Percentiles rank a stretch among this genome's conserved stretches.
Conservation (phyloP, 2,888 invertebrate genomes). For the Pherbina coryleti region DNA sequence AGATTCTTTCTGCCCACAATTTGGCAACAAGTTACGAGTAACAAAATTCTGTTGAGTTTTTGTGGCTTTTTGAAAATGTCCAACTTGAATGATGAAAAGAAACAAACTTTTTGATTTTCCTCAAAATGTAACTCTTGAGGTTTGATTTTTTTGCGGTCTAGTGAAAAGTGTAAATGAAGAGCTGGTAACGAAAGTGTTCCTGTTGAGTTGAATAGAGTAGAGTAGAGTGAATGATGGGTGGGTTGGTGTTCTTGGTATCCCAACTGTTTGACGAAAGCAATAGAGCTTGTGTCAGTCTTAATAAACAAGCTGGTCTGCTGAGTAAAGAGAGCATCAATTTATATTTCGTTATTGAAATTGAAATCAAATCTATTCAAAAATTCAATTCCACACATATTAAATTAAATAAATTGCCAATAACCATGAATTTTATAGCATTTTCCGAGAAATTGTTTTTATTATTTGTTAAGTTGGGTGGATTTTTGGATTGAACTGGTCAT, state of each 20-base stretch:
- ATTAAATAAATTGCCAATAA: no score
- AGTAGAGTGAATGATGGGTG: background rate
- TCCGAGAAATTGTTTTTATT: no score
- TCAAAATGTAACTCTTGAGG: constrained; percentile 32
- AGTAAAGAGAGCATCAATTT: background rate
- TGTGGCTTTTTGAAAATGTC: constrained; percentile 41
- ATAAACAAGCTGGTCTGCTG: background rate
- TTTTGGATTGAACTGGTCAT: no score
- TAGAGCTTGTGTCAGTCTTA: constrained; percentile 10
- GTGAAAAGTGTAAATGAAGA: background rate
- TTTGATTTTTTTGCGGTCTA: constrained; percentile 27
- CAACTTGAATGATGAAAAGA: constrained; percentile 34
- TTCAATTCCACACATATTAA: no score
- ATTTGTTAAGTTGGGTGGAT: no score
- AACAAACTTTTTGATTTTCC: constrained; percentile 33
- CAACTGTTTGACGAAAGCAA: background rate
- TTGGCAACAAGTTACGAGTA: constrained; percentile 44
- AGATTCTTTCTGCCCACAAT: constrained; percentile 23
- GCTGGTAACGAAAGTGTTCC: background rate
- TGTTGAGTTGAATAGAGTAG: background rate
- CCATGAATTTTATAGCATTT: no score
- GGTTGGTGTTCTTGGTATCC: background rate
- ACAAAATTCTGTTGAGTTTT: constrained; percentile 44
- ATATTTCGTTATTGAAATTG: no score
- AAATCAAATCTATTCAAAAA: no score